A percentile compares a stretch with the other conserved stretches of the same genome.
Evolutionary conservation across 2,797 vertebrate genomes (phyloP).

Genomic region (Lophius americanus): DNA sequence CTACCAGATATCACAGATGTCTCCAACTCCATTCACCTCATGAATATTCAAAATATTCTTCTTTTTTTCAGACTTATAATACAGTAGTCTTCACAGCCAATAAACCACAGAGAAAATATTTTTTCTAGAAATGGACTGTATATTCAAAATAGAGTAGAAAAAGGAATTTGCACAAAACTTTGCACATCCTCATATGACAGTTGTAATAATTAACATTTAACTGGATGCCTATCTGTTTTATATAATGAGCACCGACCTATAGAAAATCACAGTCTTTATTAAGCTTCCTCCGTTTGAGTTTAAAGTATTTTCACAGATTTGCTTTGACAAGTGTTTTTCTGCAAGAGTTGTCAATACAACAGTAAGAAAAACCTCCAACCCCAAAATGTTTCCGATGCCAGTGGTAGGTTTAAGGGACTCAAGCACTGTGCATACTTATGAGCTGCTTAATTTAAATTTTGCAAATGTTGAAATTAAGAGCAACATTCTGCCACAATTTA

Average conservation of each 20-base stretch:
- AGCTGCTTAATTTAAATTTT: no score
- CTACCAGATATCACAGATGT: background rate
- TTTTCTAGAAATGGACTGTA: background rate
- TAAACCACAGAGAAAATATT: background rate
- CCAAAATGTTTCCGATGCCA: background rate
- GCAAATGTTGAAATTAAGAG: no score
- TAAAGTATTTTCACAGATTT: constrained; percentile 12
- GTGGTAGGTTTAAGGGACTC: no score
- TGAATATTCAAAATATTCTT: background rate
- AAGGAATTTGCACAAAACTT: background rate
- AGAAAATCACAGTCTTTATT: constrained; percentile 19
- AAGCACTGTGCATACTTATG: no score
- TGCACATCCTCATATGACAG: constrained; percentile 3
- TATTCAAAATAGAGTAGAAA: background rate
- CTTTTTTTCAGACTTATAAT: background rate
- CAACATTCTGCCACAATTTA: no score
- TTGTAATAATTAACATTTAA: constrained; percentile 13
- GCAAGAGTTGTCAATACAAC: constrained; percentile 7
- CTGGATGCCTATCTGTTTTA: constrained; percentile 27
- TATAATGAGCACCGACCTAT: constrained; percentile 21
- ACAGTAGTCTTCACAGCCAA: background rate
- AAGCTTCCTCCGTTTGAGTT: constrained; percentile 25
- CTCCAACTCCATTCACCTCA: background rate
- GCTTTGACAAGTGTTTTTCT: constrained; percentile 15
- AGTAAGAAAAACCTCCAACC: background rate